Conservation (phyloP, 2,888 invertebrate genomes). For the Mesodorylaimus sp. region DNA sequence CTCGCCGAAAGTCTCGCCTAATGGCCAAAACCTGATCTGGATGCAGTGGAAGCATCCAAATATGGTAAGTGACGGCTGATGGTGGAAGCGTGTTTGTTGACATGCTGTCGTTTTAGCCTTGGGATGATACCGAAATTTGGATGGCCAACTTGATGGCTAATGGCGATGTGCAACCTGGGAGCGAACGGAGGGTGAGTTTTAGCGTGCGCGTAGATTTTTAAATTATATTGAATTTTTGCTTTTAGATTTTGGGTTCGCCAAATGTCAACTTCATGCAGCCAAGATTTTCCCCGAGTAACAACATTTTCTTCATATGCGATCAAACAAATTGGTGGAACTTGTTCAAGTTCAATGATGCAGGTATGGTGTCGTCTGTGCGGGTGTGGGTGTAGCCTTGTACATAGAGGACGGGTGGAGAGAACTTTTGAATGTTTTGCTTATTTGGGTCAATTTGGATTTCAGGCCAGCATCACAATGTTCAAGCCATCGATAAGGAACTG, state of each 20-base stretch:
- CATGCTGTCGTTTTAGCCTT: slow-evolving; percentile 27
- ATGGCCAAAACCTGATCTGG: slow-evolving; percentile 33
- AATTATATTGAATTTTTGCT: background rate
- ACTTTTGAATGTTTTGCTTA: no score
- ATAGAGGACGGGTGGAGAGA: no score
- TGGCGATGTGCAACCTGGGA: slow-evolving; percentile 13
- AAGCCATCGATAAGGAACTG: slow-evolving; percentile 20
- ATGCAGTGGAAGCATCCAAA: slow-evolving; percentile 36
- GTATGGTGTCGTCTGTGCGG: slow-evolving; percentile 1
- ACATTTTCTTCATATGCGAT: slow-evolving; percentile 30
- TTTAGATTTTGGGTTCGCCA: background rate
- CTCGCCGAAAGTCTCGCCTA: slow-evolving; percentile 31
- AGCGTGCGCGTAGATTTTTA: background rate
- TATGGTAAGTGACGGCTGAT: slow-evolving; percentile 27
- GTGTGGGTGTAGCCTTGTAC: background rate
- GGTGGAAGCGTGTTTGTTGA: background rate
- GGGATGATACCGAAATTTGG: slow-evolving; percentile 33
- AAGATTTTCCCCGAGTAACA: slow-evolving; percentile 28
- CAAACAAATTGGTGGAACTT: slow-evolving; percentile 34
- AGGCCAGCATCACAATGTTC: slow-evolving; percentile 12
- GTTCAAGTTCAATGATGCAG: slow-evolving; percentile 20
- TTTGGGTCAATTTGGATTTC: no score
- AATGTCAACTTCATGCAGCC: slow-evolving; percentile 28
- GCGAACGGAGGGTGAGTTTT: slow-evolving; percentile 17
- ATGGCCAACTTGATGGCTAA: slow-evolving; percentile 22